Percentiles rank a stretch among this genome's conserved stretches.
Evolutionary conservation across 2,888 invertebrate species (phyloP).

Genomic region (Melangyna quadrimaculata): DNA sequence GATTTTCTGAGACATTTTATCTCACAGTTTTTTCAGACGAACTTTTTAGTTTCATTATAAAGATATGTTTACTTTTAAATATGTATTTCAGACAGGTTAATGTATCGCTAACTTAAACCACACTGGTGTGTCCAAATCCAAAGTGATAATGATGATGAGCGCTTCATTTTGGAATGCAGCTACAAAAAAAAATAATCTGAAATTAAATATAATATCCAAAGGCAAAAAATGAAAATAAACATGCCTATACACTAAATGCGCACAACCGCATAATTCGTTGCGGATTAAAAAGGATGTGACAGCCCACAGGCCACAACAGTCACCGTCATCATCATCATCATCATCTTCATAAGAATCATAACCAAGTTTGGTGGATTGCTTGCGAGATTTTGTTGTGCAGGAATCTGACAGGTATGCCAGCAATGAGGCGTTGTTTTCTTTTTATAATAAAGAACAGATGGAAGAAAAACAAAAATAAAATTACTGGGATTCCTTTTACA

Average conservation of each 20-base stretch:
- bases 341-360: constrained; percentile 10
- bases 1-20: too few species aligned
- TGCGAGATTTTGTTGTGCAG: neutral
- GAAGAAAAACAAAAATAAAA: neutral
- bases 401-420: constrained; percentile 17
- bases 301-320: neutral
- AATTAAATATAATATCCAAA: constrained; percentile 13
- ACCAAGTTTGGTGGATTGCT: neutral
- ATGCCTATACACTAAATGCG: constrained; percentile 13
- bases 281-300: constrained; percentile 60
- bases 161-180: neutral
- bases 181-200: neutral
- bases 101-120: neutral
- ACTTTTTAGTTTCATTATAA: too few species aligned
- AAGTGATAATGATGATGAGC: neutral
- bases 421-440: constrained; percentile 34
- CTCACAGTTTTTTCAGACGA: too few species aligned
- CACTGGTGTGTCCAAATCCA: neutral
- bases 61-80: neutral
- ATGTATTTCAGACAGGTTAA: neutral
- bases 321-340: neutral
- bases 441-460: constrained; percentile 3
- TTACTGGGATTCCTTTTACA: neutral
- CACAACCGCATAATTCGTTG: constrained; percentile 52
- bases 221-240: neutral